Base-by-base conservation (phyloP, 2,888 invertebrate genomes). In the Phasia obesa region DNA sequence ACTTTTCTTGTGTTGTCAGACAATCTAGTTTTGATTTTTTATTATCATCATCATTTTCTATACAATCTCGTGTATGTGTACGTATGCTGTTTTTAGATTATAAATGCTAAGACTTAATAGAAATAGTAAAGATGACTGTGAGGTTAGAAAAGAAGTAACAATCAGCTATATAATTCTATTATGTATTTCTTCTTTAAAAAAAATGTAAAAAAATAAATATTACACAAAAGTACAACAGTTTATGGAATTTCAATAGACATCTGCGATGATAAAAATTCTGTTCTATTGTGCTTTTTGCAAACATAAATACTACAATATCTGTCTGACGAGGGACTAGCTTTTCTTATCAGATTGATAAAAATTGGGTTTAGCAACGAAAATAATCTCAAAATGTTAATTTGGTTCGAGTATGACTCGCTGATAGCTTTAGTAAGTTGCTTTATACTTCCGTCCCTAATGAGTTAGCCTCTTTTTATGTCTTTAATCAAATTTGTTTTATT, bases 191-290 rank as follows among this genome's bases (percentile, higher is more conserved):
- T 49, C 31, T 44, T 47, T 19, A 19, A 38, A 62, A 11, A 53
- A 60, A 49, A 59, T 25, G 9, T 3, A 23, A 55, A 4, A 27
- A 44, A 42, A 27, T 44, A 35, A 25, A 23, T 19, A 42, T 49
- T 64, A 49, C 49, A 35, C 65, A 60, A 79, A 67, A 73, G 73
- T 53, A 73, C 47, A 35, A 44, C 65, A 73, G 35, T 79, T 79
- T 73, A 73, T 73, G 67, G 67, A 31, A 73, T 73, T 59, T 27
- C 59, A 59, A 73, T 67, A 79, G 51, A 60, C 51, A 79, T 47
- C 65, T 60, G 65, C 51, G n/a, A n/a, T n/a, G n/a, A n/a, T n/a
- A n/a, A 53, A 44, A 74, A 53, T 27, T 62, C 17, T 21, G 44
- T 13, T 17, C 21, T 23, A 42, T n/a, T 27, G n/a, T n/a, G n/a